A percentile compares a stretch with the other conserved stretches of the same genome.
phyloP scores from a whole-genome alignment of 2,888 invertebrate genomes.

The Vandiemenella viatica region DNA sequence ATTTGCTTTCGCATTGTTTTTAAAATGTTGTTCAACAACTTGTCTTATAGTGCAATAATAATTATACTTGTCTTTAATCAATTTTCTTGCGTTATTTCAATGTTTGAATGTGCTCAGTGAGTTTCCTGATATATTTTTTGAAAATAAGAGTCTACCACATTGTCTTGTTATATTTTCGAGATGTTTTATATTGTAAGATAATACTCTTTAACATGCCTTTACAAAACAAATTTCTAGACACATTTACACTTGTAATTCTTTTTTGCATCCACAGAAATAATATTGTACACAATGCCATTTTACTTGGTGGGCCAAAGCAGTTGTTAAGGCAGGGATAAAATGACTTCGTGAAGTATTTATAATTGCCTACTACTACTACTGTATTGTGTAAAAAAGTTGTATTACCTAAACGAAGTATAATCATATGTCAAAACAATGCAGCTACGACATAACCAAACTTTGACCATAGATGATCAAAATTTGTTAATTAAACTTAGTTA shows the following conservation, averaged over 20 bases:
- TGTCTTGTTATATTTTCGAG: neutral
- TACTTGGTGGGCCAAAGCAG: neutral
- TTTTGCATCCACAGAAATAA: neutral
- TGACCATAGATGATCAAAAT: neutral
- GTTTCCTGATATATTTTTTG: neutral
- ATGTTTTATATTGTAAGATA: too few species aligned
- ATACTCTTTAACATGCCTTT: too few species aligned
- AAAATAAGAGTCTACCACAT: neutral
- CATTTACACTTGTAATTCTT: neutral
- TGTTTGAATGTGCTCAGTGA: neutral
- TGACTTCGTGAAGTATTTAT: neutral
- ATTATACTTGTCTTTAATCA: neutral
- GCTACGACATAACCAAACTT: neutral
- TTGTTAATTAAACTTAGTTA: slow-evolving; percentile 1
- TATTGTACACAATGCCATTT: neutral
- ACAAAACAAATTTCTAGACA: too few species aligned
- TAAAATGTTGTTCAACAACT: too few species aligned
- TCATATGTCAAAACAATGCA: neutral
- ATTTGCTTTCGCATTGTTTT: too few species aligned
- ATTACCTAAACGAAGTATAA: neutral
- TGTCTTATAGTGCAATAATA: neutral
- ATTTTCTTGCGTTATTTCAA: neutral
- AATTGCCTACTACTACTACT: neutral
- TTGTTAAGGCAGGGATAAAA: neutral
- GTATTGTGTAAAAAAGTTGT: neutral